These are phyloP conservation scores for Chelidonichthys spinosus DNA, from an alignment of 2,797 vertebrate genomes.

Conservation along the genomic window DNA sequence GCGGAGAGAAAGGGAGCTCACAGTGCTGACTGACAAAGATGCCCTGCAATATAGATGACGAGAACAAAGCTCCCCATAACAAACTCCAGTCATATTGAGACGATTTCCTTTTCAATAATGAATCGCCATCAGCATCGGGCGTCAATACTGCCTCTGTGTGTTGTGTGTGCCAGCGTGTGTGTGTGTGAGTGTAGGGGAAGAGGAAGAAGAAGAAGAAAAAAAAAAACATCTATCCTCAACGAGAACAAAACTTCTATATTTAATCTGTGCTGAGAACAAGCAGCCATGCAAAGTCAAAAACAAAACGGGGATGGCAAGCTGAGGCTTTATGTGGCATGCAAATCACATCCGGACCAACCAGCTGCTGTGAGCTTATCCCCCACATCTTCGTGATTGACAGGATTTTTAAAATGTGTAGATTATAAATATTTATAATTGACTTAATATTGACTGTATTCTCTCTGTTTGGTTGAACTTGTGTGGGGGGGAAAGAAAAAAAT, in stretches of 20 bases:
- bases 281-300: slow-evolving; percentile 84
- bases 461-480: slow-evolving; percentile 83
- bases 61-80: slow-evolving; percentile 85
- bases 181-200: background rate
- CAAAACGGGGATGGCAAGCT: slow-evolving; percentile 81
- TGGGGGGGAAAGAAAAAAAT: slow-evolving; percentile 54
- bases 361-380: slow-evolving; percentile 81
- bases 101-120: slow-evolving; percentile 88
- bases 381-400: slow-evolving; percentile 85
- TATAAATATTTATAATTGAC: slow-evolving; percentile 90
- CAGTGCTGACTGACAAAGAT: slow-evolving; percentile 84
- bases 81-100: slow-evolving; percentile 85
- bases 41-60: slow-evolving; percentile 86
- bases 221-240: slow-evolving; percentile 78
- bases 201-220: slow-evolving; percentile 41
- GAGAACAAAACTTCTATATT: slow-evolving; percentile 89
- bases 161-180: slow-evolving; percentile 46
- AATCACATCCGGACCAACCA: slow-evolving; percentile 81
- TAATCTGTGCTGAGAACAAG: slow-evolving; percentile 85
- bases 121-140: slow-evolving; percentile 83
- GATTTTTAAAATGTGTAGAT: slow-evolving; percentile 86
- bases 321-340: slow-evolving; percentile 85
- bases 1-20: slow-evolving; percentile 74
- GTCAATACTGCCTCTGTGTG: slow-evolving; percentile 78
- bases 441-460: slow-evolving; percentile 86